phyloP scores from a whole-genome alignment of 2,888 invertebrate genomes.

The Hofmannophila pseudospretella region DNA sequence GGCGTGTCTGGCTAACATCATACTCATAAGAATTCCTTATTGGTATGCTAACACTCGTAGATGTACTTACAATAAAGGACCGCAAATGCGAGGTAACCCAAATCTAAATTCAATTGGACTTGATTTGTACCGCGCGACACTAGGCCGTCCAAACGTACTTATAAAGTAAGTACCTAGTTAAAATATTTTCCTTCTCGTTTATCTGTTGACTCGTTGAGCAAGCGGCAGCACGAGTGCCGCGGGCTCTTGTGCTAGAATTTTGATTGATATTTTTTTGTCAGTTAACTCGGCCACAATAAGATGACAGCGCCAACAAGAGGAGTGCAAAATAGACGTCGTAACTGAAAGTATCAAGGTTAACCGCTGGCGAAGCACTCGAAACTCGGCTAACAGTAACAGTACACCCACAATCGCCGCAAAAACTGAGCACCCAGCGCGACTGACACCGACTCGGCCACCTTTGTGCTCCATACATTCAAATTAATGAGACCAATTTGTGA shows the following conservation, averaged over 20 bases:
- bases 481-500: slow-evolving; percentile 61
- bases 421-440: slow-evolving; percentile 53
- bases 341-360: slow-evolving; percentile 77
- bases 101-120: slow-evolving; percentile 53
- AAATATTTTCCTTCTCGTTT: slow-evolving; percentile 45
- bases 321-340: slow-evolving; percentile 73
- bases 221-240: slow-evolving; percentile 59
- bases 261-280: slow-evolving; percentile 78
- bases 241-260: slow-evolving; percentile 76
- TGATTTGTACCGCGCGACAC: slow-evolving; percentile 47
- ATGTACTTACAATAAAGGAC: too few species aligned
- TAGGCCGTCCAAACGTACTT: slow-evolving; percentile 30
- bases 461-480: slow-evolving; percentile 59
- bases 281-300: slow-evolving; percentile 74
- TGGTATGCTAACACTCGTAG: too few species aligned
- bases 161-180: slow-evolving; percentile 26
- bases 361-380: slow-evolving; percentile 59
- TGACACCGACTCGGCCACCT: slow-evolving; percentile 47
- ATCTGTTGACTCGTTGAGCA: slow-evolving; percentile 38
- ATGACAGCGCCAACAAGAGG: slow-evolving; percentile 73
- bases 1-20: too few species aligned
- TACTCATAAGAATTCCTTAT: too few species aligned
- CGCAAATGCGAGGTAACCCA: slow-evolving; percentile 38
- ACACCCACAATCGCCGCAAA: slow-evolving; percentile 59
- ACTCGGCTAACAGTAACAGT: slow-evolving; percentile 73